These are phyloP conservation scores for Anoura caudifer DNA, from an alignment of 2,113 vertebrate species.

Conservation along the genomic window DNA sequence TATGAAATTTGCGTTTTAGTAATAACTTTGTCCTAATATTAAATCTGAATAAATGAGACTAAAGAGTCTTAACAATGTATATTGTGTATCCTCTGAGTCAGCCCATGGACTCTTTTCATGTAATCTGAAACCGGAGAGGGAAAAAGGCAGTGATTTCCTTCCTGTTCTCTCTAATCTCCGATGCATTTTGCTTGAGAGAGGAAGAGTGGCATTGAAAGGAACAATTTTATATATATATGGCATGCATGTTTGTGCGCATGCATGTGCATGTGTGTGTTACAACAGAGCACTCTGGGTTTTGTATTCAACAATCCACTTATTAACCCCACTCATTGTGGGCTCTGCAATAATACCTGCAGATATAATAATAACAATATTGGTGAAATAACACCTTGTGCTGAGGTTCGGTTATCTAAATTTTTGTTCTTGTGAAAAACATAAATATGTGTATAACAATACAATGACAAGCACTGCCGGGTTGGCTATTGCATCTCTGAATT, in stretches of 20 bases:
- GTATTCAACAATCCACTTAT: neutral
- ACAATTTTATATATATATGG: neutral
- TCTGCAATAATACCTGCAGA: neutral
- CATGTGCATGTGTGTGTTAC: neutral
- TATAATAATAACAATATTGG: neutral
- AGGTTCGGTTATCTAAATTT: neutral
- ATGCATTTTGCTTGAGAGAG: constrained; percentile 31
- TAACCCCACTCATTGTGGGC: neutral
- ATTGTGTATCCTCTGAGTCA: constrained; percentile 20
- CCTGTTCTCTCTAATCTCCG: constrained; percentile 5
- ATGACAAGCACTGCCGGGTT: neutral
- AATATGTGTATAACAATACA: neutral
- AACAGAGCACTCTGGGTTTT: neutral
- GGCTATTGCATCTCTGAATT: neutral
- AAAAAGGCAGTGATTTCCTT: constrained; percentile 32
- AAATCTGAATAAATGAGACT: neutral
- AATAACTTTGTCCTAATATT: neutral
- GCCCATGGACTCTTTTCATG: neutral
- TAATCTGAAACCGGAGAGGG: constrained; percentile 1
- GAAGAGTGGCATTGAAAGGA: constrained; percentile 16
- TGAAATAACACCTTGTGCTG: neutral
- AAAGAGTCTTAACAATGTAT: neutral
- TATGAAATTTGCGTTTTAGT: neutral
- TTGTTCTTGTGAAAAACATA: constrained; percentile 1
- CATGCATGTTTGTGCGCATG: neutral